Evolutionary conservation across 2,888 invertebrate species (phyloP), one percentile per base, ranked within the genome.

Genomic region (Synanthedon andrenaeformis): DNA sequence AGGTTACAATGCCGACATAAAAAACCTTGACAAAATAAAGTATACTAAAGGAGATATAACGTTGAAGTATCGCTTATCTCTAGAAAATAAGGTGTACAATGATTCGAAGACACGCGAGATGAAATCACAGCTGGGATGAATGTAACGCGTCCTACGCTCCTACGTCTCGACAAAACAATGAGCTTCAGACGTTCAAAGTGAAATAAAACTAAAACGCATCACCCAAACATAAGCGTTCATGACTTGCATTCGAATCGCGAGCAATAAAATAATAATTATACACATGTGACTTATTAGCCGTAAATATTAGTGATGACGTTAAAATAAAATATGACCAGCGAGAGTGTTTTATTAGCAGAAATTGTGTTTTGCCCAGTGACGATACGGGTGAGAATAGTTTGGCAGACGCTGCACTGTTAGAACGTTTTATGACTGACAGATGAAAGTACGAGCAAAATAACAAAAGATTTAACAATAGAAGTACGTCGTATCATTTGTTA

Each of bases 261-360:
- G 74, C 82, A 82, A 83, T 84, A 84, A 85, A 84, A 84, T 83
- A 83, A 85, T 85, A 84, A 86, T 86, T 85, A 83, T 82, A 84
- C 82, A 79, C 83, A 80, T 82, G 81, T 81, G 82, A 85, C 82
- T 82, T 85, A 85, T 85, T 84, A 84, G 77, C 77, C 72, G 64
- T 76, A 76, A 77, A 75, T 70, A 74, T 75, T 74, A 71, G 71
- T 71, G 66, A 73, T 70, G 70, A 72, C 72, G 72, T 64, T 67
- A 72, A 76, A 72, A 72, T 72, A 74, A 73, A 76, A 72, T 66
- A 68, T 57, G 58, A 56, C 51, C 53, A 57, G 51, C 35, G 48
- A 56, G 51, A 54, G 55, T 51, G 13, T 49, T 49, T 49, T 49
- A 53, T 35, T 3, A 52, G 51, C 54, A 55, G 19, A 59, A 63